phyloP scores from a whole-genome alignment of 2,797 vertebrate genomes.

The Catharus ustulatus region DNA sequence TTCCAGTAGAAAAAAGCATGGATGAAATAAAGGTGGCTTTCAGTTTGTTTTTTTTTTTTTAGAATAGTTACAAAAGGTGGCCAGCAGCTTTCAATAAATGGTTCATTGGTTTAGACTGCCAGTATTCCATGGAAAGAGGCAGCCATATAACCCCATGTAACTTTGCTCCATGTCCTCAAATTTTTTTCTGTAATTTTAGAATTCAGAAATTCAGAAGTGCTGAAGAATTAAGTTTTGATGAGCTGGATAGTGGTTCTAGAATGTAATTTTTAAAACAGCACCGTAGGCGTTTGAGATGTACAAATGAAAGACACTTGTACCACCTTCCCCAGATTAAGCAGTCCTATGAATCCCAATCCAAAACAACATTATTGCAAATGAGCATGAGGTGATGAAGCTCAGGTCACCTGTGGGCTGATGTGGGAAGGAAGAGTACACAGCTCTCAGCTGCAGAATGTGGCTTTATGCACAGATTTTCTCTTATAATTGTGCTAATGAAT shows the following conservation, averaged over 20 bases:
- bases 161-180: neutral
- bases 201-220: neutral
- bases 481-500: neutral
- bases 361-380: neutral
- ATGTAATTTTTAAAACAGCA: neutral
- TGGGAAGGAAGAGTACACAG: neutral
- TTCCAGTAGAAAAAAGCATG: neutral
- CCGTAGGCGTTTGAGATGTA: accelerated
- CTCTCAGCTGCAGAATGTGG: neutral
- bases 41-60: neutral
- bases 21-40: neutral
- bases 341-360: neutral
- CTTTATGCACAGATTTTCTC: neutral
- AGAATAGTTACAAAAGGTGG: neutral
- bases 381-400: neutral
- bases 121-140: neutral
- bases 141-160: neutral
- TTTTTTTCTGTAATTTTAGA: neutral
- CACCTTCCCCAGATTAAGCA: neutral
- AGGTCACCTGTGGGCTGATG: neutral
- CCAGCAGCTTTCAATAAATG: neutral
- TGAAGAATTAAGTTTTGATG: neutral
- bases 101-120: neutral
- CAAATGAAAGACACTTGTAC: neutral
- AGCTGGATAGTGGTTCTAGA: neutral